These are phyloP conservation scores for Crypturellus tataupa DNA, from an alignment of 2,797 vertebrate genomes.

Conservation along the genomic window DNA sequence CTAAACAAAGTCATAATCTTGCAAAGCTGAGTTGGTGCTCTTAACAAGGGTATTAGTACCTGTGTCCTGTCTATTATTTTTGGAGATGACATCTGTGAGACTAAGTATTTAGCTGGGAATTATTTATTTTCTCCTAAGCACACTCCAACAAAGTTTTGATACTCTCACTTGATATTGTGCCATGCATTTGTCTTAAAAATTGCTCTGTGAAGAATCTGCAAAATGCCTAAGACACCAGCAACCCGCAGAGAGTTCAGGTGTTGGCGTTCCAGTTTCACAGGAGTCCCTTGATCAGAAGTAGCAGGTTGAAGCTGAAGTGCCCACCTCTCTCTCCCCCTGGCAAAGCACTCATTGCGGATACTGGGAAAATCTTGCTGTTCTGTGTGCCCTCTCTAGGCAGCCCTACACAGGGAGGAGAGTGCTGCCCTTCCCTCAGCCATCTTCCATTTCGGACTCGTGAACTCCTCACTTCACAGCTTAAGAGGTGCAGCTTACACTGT, in stretches of 20 bases:
- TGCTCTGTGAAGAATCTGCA: not conserved
- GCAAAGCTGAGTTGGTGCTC: not conserved
- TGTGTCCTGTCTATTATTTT: not conserved
- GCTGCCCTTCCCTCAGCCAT: not conserved
- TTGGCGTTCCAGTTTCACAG: not conserved
- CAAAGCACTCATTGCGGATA: not conserved
- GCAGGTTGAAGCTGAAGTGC: not conserved
- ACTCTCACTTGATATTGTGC: not conserved
- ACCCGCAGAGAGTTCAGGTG: accelerated
- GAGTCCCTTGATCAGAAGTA: not conserved
- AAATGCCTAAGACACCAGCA: not conserved
- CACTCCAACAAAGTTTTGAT: not conserved
- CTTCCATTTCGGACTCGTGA: not conserved
- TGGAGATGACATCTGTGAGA: not conserved
- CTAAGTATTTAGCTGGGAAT: not conserved
- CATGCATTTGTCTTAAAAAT: not conserved
- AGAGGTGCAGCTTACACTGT: not conserved
- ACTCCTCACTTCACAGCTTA: not conserved
- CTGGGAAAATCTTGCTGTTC: not conserved
- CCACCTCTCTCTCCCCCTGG: not conserved
- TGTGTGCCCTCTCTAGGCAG: not conserved
- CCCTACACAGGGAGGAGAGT: not conserved
- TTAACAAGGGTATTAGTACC: not conserved
- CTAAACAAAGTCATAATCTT: not conserved
- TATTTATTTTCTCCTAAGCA: not conserved